These are phyloP conservation scores for Pipistrellus pipistrellus DNA, from an alignment of 2,797 vertebrate genomes.

Conservation along the genomic window DNA sequence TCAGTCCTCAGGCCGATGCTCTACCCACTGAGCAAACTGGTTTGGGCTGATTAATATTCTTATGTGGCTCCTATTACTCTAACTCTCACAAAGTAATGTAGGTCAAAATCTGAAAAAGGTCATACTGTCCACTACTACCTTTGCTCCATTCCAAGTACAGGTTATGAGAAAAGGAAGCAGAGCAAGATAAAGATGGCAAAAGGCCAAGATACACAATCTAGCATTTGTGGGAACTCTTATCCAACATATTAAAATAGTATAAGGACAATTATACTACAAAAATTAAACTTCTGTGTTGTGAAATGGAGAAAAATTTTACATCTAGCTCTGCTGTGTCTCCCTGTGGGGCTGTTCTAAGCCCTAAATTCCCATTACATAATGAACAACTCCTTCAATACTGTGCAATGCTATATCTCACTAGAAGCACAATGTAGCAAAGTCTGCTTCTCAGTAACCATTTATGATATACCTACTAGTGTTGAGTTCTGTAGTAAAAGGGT, in stretches of 20 bases:
- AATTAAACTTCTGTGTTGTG: slow-evolving; percentile 57
- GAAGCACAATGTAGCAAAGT: slow-evolving; percentile 49
- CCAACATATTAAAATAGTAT: slow-evolving; percentile 25
- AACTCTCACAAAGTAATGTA: background rate
- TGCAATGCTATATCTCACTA: slow-evolving; percentile 29
- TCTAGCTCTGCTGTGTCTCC: slow-evolving; percentile 63
- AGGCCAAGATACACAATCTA: background rate
- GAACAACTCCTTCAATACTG: slow-evolving; percentile 71
- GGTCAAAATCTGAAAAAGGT: slow-evolving; percentile 15
- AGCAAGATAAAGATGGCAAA: background rate
- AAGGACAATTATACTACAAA: slow-evolving; percentile 44
- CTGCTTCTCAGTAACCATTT: slow-evolving; percentile 50
- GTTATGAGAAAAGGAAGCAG: background rate
- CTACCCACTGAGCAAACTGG: no score
- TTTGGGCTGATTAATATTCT: background rate
- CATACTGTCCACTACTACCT: background rate
- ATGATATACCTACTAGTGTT: background rate
- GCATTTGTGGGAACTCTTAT: slow-evolving; percentile 4
- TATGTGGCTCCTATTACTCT: background rate
- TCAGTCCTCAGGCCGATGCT: no score
- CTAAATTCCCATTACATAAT: slow-evolving; percentile 77
- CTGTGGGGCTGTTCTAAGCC: slow-evolving; percentile 72
- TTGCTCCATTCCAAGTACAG: slow-evolving; percentile 45
- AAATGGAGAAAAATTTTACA: slow-evolving; percentile 56
- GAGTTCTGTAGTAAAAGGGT: background rate